Evolutionary conservation across 2,797 vertebrate species (phyloP), one percentile per base, ranked within the genome.

Genomic region (Kryptopterus vitreolus): DNA sequence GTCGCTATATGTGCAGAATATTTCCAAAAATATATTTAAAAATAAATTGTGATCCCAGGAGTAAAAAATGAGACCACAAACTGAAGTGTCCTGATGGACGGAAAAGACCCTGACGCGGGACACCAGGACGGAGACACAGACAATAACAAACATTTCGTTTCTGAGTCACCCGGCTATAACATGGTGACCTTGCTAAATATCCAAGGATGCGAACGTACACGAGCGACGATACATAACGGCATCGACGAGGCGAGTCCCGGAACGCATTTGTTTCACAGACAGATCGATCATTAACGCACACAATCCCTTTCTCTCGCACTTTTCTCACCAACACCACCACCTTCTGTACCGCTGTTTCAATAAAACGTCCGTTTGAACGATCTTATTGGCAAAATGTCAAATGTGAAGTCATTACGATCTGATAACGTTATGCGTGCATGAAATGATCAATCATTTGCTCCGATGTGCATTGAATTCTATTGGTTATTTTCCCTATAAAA

Each of bases 391-490:
- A 53, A 53, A 63, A 53, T 79, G 78, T 63, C 46, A 63, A 46
- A 79, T 65, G 59, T 20, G 26, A 57, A 31, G 61, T 65, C 61
- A 57, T 74, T 57, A 65, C 3, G n/a, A 66, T 61, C 11, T 18
- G n/a, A 31, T 9, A 4, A 35, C 35, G 61, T n/a, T n/a, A n/a
- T n/a, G n/a, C n/a, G n/a, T n/a, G n/a, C 66, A 80, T 80, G 65
- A 74, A 43, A 43, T 12, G 50, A 26, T 26, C 18, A 22, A 3
- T 3, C 12, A 35, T 66, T 65, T 10, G 24, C 55, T 38, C 53
- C 33, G 8, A 48, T 18, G n/a, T 43, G 48, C 1, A 24, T 55
- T 3, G 3, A 55, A 55, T 73, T 18, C 35, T n/a, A n/a, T n/a
- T n/a, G n/a, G 18, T 13, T 5, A 20, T 24, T 75, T 80, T 75